These are phyloP conservation scores for Calephelis nemesis DNA, from an alignment of 1,140 invertebrate species.

Conservation along the genomic window DNA sequence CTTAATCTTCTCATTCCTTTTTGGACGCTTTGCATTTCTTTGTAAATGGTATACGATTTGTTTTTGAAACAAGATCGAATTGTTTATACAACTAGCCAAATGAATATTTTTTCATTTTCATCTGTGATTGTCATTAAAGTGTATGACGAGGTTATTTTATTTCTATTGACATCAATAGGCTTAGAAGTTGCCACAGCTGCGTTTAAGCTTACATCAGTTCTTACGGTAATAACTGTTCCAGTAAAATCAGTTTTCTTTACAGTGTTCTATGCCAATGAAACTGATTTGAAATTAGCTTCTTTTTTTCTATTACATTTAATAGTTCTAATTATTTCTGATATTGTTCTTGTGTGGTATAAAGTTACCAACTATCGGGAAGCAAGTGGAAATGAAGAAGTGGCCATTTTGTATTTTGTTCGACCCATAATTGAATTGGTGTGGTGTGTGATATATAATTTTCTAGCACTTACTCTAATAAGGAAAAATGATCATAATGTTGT, in stretches of 20 bases:
- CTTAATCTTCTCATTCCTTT: slow-evolving; percentile 19
- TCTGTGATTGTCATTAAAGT: slow-evolving; percentile 16
- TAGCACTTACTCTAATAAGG: neutral
- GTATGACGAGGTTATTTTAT: slow-evolving; percentile 20
- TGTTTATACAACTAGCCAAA: slow-evolving; percentile 14
- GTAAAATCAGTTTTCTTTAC: slow-evolving; percentile 11
- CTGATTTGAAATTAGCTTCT: neutral
- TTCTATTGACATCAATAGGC: neutral
- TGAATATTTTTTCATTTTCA: slow-evolving; percentile 5
- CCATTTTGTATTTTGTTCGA: slow-evolving; percentile 10
- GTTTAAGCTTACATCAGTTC: slow-evolving; percentile 18
- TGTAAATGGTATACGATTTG: slow-evolving; percentile 25
- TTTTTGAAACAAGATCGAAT: slow-evolving; percentile 24
- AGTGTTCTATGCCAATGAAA: neutral
- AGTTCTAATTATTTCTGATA: slow-evolving; percentile 22
- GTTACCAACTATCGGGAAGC: slow-evolving; percentile 1
- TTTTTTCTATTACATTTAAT: slow-evolving; percentile 25
- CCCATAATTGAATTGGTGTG: slow-evolving; percentile 26
- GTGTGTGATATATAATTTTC: slow-evolving; percentile 6
- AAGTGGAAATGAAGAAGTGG: no score
- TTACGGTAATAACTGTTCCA: slow-evolving; percentile 21
- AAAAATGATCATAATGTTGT: neutral
- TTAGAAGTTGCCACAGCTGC: slow-evolving; percentile 5
- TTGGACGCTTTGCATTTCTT: slow-evolving; percentile 23
- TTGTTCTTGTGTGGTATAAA: slow-evolving; percentile 16